Conservation (phyloP, 1,140 invertebrate species). For the Oreohelix idahoensis region DNA sequence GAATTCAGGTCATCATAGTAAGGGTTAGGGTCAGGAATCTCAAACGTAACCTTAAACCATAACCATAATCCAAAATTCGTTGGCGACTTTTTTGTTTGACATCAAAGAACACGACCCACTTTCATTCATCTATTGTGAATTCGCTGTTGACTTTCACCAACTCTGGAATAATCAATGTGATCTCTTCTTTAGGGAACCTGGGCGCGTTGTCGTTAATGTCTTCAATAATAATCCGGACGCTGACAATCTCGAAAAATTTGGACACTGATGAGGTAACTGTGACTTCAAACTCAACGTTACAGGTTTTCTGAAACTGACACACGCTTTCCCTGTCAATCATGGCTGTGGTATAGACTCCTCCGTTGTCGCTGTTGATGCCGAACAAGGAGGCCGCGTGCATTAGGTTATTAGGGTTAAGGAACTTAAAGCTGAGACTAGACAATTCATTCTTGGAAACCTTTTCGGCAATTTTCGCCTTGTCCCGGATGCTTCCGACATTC, state of each 20-base stretch:
- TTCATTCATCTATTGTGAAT: too few relatives aligned
- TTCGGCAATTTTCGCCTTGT: slow-evolving; percentile 28
- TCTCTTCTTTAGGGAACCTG: slow-evolving; percentile 76
- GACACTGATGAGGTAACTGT: slow-evolving; percentile 46
- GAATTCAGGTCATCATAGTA: too few relatives aligned
- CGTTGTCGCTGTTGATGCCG: slow-evolving; percentile 54
- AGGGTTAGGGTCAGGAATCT: too few relatives aligned
- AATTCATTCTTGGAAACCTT: slow-evolving; percentile 38
- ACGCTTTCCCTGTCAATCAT: slow-evolving; percentile 63
- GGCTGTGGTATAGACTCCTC: slow-evolving; percentile 57
- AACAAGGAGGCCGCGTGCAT: slow-evolving; percentile 48
- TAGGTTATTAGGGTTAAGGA: slow-evolving; percentile 44
- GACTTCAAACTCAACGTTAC: slow-evolving; percentile 58
- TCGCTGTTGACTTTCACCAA: slow-evolving; percentile 75
- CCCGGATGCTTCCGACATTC: slow-evolving; percentile 45
- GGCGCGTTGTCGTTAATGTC: slow-evolving; percentile 97
- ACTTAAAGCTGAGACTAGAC: slow-evolving; percentile 40
- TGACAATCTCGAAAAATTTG: slow-evolving; percentile 60
- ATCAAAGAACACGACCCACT: too few relatives aligned
- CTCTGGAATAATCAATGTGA: slow-evolving; percentile 72
- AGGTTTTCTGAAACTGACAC: slow-evolving; percentile 50
- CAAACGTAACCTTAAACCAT: too few relatives aligned
- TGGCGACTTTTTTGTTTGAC: too few relatives aligned
- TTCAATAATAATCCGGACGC: slow-evolving; percentile 58
- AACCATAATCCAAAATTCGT: too few relatives aligned